Percentiles rank a stretch among this genome's conserved stretches.
These are phyloP conservation scores for Tetragonisca angustula DNA, from an alignment of 2,888 invertebrate genomes.

Conservation along the genomic window DNA sequence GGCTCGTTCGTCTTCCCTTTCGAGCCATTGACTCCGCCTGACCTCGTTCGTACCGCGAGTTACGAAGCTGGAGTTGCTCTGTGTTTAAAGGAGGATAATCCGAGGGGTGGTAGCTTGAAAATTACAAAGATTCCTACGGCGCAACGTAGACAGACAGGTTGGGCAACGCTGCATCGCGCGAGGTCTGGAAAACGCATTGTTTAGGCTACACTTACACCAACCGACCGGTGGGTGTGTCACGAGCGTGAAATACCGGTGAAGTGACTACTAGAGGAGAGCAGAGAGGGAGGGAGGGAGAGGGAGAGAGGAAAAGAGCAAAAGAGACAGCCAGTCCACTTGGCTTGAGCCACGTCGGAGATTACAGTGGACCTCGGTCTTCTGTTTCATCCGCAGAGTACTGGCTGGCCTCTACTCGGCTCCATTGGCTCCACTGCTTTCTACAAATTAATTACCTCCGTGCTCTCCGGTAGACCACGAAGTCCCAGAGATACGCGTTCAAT, in stretches of 20 bases:
- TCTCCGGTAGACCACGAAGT: background rate
- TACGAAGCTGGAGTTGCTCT: background rate
- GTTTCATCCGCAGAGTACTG: conserved; percentile 18
- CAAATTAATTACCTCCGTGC: conserved; percentile 42
- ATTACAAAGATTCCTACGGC: background rate
- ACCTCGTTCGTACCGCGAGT: background rate
- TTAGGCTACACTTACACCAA: conserved; percentile 70
- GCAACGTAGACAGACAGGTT: conserved; percentile 12
- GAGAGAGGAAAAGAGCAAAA: background rate
- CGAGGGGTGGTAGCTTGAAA: background rate
- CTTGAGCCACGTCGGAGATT: conserved; percentile 43
- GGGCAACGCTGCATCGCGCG: conserved; percentile 63
- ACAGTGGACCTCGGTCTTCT: conserved; percentile 12
- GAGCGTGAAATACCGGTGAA: conserved; percentile 72
- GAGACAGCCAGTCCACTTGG: conserved; percentile 11
- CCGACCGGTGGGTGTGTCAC: conserved; percentile 73
- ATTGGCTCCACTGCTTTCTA: conserved; percentile 25
- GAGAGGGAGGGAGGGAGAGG: background rate
- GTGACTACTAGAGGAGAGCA: conserved; percentile 49
- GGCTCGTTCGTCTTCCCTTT: background rate
- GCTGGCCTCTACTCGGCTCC: background rate
- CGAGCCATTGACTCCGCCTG: background rate
- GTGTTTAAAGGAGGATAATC: background rate
- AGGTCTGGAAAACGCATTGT: conserved; percentile 77
- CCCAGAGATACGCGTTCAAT: conserved; percentile 25